Evolutionary conservation across 2,113 vertebrate species (phyloP).

Genomic region (Cyphotilapia sp.): DNA sequence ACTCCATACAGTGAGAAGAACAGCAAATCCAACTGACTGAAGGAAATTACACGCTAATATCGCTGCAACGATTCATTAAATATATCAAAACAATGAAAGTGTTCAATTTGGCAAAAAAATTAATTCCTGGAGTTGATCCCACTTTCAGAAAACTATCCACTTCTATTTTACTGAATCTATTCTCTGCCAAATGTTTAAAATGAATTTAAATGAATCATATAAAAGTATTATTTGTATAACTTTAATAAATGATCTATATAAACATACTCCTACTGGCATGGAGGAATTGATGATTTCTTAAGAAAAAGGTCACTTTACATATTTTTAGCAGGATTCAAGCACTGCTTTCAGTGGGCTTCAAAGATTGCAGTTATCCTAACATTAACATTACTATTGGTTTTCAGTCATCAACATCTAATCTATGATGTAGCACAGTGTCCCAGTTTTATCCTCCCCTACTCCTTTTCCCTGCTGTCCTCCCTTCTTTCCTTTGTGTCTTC

Average conservation of each 20-base stretch:
- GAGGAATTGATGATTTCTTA: not conserved
- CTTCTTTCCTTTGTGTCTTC: not conserved
- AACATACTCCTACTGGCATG: not conserved
- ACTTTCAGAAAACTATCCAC: not conserved
- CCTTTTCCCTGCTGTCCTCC: not conserved
- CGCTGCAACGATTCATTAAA: not conserved
- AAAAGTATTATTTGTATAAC: not conserved
- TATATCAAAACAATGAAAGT: not conserved
- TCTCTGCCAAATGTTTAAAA: not conserved
- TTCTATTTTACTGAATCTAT: not conserved
- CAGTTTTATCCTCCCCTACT: not conserved
- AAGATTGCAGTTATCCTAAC: not conserved
- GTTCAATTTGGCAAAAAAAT: not conserved
- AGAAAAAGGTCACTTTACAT: not conserved
- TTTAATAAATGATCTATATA: not conserved
- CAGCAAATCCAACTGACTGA: not conserved
- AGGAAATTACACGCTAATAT: not conserved
- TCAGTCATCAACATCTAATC: slow-evolving; percentile 12
- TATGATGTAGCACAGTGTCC: slow-evolving; percentile 16
- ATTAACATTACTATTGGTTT: slow-evolving; percentile 7
- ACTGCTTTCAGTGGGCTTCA: not conserved
- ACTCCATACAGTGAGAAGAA: not conserved
- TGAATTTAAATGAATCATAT: not conserved
- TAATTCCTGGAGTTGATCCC: not conserved
- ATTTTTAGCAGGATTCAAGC: not conserved